Percentiles rank a stretch among this genome's conserved stretches.
phyloP scores from a whole-genome alignment of 2,113 vertebrate genomes.

The Aspidoscelis tigris region DNA sequence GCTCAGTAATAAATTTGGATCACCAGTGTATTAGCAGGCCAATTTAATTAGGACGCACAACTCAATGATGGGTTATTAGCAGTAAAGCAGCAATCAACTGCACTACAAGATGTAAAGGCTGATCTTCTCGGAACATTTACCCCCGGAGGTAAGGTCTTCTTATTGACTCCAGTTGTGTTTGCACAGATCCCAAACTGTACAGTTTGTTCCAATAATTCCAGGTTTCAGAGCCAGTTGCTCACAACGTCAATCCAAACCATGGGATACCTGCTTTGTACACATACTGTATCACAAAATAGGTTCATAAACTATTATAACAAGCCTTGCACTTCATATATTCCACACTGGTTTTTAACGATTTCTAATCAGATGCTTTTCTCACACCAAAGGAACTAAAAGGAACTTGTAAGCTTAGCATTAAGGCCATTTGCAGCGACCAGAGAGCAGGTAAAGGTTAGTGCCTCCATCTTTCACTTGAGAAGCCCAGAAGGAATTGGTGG shows the following conservation, averaged over 20 bases:
- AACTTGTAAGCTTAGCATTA: no score
- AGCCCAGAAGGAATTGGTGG: no score
- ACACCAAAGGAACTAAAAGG: no score
- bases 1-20: constrained; percentile 32
- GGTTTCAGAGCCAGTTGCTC: neutral
- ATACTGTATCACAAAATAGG: neutral
- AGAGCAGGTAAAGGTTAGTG: no score
- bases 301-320: neutral
- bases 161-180: neutral
- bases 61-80: constrained; percentile 17
- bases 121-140: neutral
- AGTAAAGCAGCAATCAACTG: constrained; percentile 22
- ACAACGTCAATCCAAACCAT: neutral
- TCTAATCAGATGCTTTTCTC: no score
- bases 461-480: no score
- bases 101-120: neutral
- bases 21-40: constrained; percentile 25
- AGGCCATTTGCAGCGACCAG: no score
- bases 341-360: neutral
- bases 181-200: neutral
- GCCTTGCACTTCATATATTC: neutral
- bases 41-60: constrained; percentile 34
- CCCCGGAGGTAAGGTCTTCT: neutral
- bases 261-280: neutral
- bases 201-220: neutral